Evolutionary conservation across 2,888 invertebrate genomes (phyloP).

Genomic region (Leucania comma): DNA sequence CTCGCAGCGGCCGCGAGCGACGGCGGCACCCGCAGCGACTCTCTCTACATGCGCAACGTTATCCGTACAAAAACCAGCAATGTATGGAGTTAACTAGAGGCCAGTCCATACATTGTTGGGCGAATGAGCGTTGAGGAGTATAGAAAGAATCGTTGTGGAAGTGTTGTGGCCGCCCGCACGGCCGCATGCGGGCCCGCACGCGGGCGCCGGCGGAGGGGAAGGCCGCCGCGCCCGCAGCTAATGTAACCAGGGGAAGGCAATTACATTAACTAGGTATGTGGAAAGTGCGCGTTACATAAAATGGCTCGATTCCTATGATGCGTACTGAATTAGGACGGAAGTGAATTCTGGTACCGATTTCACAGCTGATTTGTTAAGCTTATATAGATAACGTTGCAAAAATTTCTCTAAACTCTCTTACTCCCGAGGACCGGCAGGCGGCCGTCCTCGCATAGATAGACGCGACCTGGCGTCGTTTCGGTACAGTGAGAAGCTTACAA

Average conservation of each 20-base stretch:
- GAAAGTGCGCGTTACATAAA: constrained; percentile 90
- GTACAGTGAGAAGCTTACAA: constrained; percentile 88
- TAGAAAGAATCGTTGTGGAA: constrained; percentile 5
- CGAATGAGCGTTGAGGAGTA: constrained; percentile 6
- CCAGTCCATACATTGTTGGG: constrained; percentile 24
- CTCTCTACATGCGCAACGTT: constrained; percentile 9
- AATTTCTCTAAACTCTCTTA: constrained; percentile 85
- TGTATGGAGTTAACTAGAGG: constrained; percentile 17
- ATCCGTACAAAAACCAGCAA: constrained; percentile 23
- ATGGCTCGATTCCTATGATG: constrained; percentile 91
- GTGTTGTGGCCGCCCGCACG: neutral
- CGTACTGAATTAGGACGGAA: constrained; percentile 91
- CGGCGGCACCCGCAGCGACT: constrained; percentile 1
- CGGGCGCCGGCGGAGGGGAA: constrained; percentile 67
- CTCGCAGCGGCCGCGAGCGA: constrained; percentile 33
- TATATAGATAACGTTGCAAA: constrained; percentile 89
- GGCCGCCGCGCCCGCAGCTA: constrained; percentile 74
- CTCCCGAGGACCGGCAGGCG: constrained; percentile 77
- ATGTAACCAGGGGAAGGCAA: constrained; percentile 88
- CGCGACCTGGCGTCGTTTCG: constrained; percentile 80
- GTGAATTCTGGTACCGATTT: constrained; percentile 90
- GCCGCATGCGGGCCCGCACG: constrained; percentile 54
- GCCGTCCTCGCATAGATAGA: constrained; percentile 80
- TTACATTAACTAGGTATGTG: constrained; percentile 86
- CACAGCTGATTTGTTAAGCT: constrained; percentile 90